Conservation (phyloP, 2,797 vertebrate species). For the Apogon hyalosoma region DNA sequence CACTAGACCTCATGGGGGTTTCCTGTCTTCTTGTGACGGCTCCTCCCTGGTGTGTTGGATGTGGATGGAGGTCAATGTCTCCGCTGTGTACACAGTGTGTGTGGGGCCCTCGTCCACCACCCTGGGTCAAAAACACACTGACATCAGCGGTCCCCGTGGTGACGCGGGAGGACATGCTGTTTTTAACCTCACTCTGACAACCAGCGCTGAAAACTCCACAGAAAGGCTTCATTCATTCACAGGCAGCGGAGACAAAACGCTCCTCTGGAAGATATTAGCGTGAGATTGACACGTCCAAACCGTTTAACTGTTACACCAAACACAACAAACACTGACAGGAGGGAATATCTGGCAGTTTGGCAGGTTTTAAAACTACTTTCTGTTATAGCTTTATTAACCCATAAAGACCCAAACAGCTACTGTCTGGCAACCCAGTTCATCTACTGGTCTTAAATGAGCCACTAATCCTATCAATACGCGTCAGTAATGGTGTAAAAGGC, state of each 20-base stretch:
- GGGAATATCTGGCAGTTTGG: too few relatives aligned
- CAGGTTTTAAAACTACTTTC: too few relatives aligned
- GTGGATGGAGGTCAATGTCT: conserved; percentile 65
- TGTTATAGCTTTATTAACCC: too few relatives aligned
- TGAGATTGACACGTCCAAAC: background rate
- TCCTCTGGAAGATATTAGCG: conserved; percentile 35
- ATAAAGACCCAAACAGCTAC: too few relatives aligned
- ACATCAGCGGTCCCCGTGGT: conserved; percentile 66
- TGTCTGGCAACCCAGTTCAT: too few relatives aligned
- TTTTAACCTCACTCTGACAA: conserved; percentile 55
- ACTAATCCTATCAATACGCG: too few relatives aligned
- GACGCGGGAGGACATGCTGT: conserved; percentile 68
- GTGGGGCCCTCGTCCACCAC: conserved; percentile 30
- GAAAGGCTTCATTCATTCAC: conserved; percentile 50
- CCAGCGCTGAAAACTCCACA: conserved; percentile 42
- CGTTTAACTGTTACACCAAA: conserved; percentile 9
- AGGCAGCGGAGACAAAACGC: conserved; percentile 30
- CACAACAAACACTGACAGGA: background rate
- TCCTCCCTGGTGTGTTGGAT: conserved; percentile 17
- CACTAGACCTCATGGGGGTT: background rate
- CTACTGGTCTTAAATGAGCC: too few relatives aligned
- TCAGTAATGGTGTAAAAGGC: too few relatives aligned
- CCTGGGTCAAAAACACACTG: conserved; percentile 64
- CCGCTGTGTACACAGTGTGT: conserved; percentile 73
- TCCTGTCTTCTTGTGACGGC: conserved; percentile 19